Conservation (phyloP, 2,888 invertebrate genomes). For the Megastigmus dorsalis region DNA sequence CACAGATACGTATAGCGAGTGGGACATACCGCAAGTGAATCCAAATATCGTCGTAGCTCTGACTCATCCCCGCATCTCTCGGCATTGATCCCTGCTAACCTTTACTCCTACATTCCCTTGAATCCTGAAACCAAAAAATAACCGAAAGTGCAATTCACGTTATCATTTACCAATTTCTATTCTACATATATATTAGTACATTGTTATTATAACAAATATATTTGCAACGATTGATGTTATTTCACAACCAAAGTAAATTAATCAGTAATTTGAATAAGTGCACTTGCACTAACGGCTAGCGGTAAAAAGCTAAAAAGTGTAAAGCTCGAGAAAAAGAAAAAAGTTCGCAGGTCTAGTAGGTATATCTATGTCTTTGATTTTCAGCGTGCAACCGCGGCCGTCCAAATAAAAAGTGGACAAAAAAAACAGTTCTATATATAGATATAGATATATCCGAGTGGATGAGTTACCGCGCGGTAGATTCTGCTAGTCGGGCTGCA, state of each 20-base stretch:
- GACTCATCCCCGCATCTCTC: constrained; percentile 55
- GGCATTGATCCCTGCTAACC: not conserved
- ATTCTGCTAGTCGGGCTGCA: too few species aligned
- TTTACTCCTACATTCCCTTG: not conserved
- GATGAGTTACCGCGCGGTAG: constrained; percentile 70
- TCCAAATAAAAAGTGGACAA: constrained; percentile 23
- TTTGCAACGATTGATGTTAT: too few species aligned
- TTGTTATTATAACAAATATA: too few species aligned
- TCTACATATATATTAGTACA: too few species aligned
- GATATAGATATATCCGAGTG: constrained; percentile 53
- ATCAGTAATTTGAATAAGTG: too few species aligned
- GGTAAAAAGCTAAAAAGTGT: too few species aligned
- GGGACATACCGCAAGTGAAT: constrained; percentile 59
- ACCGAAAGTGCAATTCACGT: not conserved
- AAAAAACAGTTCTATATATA: too few species aligned
- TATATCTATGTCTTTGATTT: constrained; percentile 5
- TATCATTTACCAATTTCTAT: too few species aligned
- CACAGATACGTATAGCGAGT: constrained; percentile 34
- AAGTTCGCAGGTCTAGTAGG: not conserved
- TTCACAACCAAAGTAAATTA: too few species aligned
- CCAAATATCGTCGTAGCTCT: constrained; percentile 52
- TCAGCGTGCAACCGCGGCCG: not conserved
- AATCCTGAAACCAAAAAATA: not conserved
- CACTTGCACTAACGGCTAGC: too few species aligned
- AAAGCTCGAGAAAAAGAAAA: not conserved